These are phyloP conservation scores for Monopis laevigella DNA, from an alignment of 2,888 invertebrate species.

Conservation along the genomic window DNA sequence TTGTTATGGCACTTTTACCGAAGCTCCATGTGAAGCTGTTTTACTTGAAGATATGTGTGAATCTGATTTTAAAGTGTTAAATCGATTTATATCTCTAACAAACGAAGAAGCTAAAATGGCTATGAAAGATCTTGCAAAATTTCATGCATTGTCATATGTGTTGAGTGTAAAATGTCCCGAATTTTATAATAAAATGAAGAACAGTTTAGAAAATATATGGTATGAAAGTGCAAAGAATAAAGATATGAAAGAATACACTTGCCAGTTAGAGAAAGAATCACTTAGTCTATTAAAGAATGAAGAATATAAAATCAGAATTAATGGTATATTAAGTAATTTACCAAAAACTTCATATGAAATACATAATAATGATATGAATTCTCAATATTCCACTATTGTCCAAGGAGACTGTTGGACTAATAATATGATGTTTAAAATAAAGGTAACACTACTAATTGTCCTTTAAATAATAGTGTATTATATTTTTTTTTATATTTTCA, in stretches of 20 bases:
- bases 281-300: neutral
- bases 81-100: constrained; percentile 27
- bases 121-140: constrained; percentile 30
- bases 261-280: neutral
- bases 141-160: constrained; percentile 34
- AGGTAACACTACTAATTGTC: too few relatives aligned
- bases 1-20: constrained; percentile 27
- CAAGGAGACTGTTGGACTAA: constrained; percentile 40
- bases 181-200: constrained; percentile 21
- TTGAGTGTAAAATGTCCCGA: constrained; percentile 30
- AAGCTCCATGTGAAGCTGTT: constrained; percentile 29
- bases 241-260: neutral
- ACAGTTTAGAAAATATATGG: constrained; percentile 22
- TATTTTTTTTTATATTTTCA: too few relatives aligned
- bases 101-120: constrained; percentile 26
- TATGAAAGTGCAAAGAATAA: neutral
- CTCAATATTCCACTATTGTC: constrained; percentile 27
- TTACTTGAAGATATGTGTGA: constrained; percentile 33
- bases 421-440: constrained; percentile 31
- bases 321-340: neutral
- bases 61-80: constrained; percentile 26
- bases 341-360: neutral
- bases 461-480: too few relatives aligned
- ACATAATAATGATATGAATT: constrained; percentile 11
- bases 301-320: neutral